Base-by-base conservation (phyloP, 1,140 invertebrate genomes). In the Drosophila kohkoa region DNA sequence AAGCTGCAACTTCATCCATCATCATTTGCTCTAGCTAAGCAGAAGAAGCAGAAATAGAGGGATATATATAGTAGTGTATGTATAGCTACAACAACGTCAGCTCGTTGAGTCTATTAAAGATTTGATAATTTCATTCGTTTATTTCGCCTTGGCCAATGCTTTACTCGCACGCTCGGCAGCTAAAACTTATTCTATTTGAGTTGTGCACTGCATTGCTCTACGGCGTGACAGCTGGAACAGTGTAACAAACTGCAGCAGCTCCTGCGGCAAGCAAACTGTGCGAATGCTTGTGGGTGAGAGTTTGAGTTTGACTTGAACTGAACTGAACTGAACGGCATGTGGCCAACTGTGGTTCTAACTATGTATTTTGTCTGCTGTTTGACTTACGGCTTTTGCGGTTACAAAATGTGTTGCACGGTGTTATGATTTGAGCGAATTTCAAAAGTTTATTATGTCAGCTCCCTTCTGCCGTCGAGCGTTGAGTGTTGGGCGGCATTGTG, bases 361-460 rank as follows among this genome's bases (percentile, higher is more conserved):
- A 48, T 57, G 57, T 62, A 62, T 52, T 60, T 70, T 57, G 55
- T 75, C 65, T 64, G 75, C 28, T 82, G 77, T 87, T 87, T 87
- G 83, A 88, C 83, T 87, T 87, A 88, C 80, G 85, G 88, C 83
- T 87, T 78, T 87, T 87, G 83, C 73, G 82, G 82, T 87, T 82
- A 54, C 82, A 63, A 79, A 86, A 81, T 70, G 58, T 75, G 65
- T 71, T 76, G 45, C 67, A 52, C 79, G 72, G 65, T 88, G 83
- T 82, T 88, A 88, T 87, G 83, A 88, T 88, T 88, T 88, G 67
- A 65, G 73, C 68, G 67, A 82, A 77, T 77, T 79, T 78, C 69
- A 25, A 81, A 85, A 85, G 74, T 87, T 87, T 86, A 79, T 78
- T 81, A 78, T 41, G 68, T n/a, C 25, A 43, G 11, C 51, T 55